Conservation (phyloP, 2,797 vertebrate species). For the Poecilia wingei region DNA sequence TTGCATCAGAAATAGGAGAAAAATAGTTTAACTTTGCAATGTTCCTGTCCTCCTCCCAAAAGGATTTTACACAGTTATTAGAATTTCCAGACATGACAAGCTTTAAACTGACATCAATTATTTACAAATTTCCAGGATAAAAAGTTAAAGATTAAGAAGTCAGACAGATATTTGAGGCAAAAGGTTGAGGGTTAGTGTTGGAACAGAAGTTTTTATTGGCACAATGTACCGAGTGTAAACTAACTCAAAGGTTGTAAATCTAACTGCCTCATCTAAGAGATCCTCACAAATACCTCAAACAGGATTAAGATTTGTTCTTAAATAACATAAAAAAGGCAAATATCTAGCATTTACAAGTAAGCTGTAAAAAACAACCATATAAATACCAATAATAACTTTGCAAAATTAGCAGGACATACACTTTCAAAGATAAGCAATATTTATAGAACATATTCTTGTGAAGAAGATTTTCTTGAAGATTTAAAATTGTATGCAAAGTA, state of each 20-base stretch:
- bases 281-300: not conserved
- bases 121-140: not conserved
- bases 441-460: not conserved
- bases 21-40: not conserved
- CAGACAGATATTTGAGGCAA: not conserved
- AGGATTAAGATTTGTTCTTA: not conserved
- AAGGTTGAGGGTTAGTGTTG: not conserved
- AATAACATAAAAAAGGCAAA: not conserved
- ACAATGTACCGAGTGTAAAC: not conserved
- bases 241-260: not conserved
- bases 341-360: not conserved
- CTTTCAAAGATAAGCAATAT: not conserved
- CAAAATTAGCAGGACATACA: not conserved
- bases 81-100: not conserved
- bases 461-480: slow-evolving; percentile 11
- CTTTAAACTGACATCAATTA: not conserved
- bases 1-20: not conserved
- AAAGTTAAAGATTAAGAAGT: slow-evolving; percentile 7
- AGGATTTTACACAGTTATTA: not conserved
- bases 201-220: slow-evolving; percentile 1
- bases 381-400: not conserved
- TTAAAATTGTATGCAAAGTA: slow-evolving; percentile 1
- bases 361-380: not conserved
- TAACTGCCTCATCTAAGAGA: not conserved
- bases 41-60: not conserved